Base-by-base conservation (phyloP, 2,888 invertebrate species). In the Stenolophus ochropezus region DNA sequence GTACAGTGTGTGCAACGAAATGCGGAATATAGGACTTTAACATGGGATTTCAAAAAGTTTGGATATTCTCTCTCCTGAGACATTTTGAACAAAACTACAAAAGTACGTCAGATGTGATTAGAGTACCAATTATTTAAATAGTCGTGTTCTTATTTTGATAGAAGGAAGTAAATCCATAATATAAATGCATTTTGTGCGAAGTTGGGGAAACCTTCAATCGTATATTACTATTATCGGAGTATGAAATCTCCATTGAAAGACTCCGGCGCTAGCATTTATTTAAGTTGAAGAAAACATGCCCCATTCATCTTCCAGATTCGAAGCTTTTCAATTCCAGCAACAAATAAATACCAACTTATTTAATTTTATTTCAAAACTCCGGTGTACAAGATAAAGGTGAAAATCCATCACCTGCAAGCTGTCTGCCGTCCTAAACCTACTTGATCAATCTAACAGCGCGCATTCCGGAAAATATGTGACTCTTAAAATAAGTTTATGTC, bases 341-440 rank as follows among this genome's bases (percentile, higher is more conserved):
- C 61, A 61, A 61, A 61, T 61, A 61, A 61, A 61, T 61, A 61
- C 23, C 25, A 61, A 61, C 23, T 61, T 61, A 61, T 61, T 61
- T 61, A 61, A 61, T 61, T 61, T 61, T 61, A 61, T 61, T 61
- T 61, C n/a, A 61, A 61, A 61, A 61, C 53, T 53, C 53, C 20
- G 5, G 6, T 53, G 14, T 18, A 20, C 33, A 18, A 18, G 65
- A 69, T 18, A 69, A 69, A 18, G 65, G 11, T 33, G 33, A 18
- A 16, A 33, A 69, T 69, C 33, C 16, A 33, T 33, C 33, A 69
- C 33, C 27, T 1, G 33, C 6, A 18, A 8, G n/a, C n/a, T 11
- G 58, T n/a, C n/a, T n/a, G n/a, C n/a, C n/a, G 6, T 42, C 11
- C 33, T 42, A 42, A 42, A 42, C 33, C 11, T 42, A 11, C 33